Conservation (phyloP, 2,797 vertebrate species). For the Sebastes elongatus region DNA sequence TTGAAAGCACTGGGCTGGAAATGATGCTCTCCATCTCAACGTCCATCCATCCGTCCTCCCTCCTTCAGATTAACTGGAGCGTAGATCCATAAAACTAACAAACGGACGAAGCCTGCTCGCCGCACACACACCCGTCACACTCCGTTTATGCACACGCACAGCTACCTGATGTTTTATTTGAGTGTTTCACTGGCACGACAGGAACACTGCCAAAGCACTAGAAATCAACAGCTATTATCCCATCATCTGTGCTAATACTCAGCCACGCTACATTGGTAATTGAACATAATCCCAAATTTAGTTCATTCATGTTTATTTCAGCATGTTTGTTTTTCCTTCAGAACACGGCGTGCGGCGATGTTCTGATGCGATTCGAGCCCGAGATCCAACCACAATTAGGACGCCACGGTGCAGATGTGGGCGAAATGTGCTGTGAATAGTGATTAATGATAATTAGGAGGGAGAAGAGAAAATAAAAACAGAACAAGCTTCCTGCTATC, state of each 20-base stretch:
- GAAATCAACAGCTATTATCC: background rate
- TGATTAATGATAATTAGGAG: conserved; percentile 66
- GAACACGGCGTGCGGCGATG: background rate
- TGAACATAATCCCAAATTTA: conserved; percentile 9
- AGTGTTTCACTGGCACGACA: background rate
- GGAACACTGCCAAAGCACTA: background rate
- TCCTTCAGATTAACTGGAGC: conserved; percentile 58
- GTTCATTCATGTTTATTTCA: background rate
- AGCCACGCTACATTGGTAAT: background rate
- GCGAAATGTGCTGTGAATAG: conserved; percentile 58
- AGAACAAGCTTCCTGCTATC: conserved; percentile 7
- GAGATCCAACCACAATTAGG: conserved; percentile 24
- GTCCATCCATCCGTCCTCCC: conserved; percentile 27
- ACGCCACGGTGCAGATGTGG: conserved; percentile 24
- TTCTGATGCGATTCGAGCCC: conserved; percentile 52
- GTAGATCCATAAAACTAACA: conserved; percentile 69
- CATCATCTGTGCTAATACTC: conserved; percentile 2
- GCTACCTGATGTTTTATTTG: background rate
- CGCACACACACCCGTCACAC: conserved; percentile 8
- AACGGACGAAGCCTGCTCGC: conserved; percentile 23
- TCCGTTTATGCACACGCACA: conserved; percentile 11
- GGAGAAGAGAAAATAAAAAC: conserved; percentile 44
- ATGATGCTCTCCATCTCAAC: conserved; percentile 47
- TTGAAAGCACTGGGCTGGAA: conserved; percentile 66
- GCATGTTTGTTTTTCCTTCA: background rate